Base-by-base conservation (phyloP, 2,888 invertebrate species). In the Aspidiotus rigidus region DNA sequence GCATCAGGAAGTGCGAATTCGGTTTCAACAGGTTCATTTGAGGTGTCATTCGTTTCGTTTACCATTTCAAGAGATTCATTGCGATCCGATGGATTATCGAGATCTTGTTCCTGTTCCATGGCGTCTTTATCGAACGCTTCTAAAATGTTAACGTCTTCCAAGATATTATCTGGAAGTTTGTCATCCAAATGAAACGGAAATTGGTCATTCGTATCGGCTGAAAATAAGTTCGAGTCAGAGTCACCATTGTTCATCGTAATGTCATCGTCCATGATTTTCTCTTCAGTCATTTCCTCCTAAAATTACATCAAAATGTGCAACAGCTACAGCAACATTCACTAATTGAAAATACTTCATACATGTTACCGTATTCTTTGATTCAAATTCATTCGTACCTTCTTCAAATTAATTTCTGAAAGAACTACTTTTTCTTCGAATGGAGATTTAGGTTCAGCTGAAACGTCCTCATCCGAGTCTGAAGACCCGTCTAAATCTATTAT, bases 261-360 rank as follows among this genome's bases (percentile, higher is more conserved):
- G 10, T 66, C 41, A n/a, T 67, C 67, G 17, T 57, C 67, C 15
- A 67, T 40, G 17, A 67, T 67, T 40, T 67, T 67, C 6, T 49
- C 53, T 49, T 67, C 67, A 39, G 41, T 17, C 16, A 49, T 17
- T 67, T 67, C 60, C 16, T 67, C 67, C 67, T 67, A 11, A 7
- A 15, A 59, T 9, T 10, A 28, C 56, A 56, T 9, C 59, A 59
- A 39, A 59, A 39, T 59, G 28, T 28, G 15, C 15, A n/a, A 53
- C 53, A 53, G 53, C 1, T 53, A 53, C 53, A 53, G 53, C 28
- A 5, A 28, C 28, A 28, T 28, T 28, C 28, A 28, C 28, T 5
- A 28, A 28, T 28, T 28, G 28, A 28, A 3, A 28, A 28, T 28
- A 28, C 28, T 28, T 28, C 5, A 28, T 28, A 28, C 28, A 28